A percentile compares a stretch with the other conserved stretches of the same genome.
phyloP scores from a whole-genome alignment of 2,797 vertebrate genomes.

The Adrianichthys oophorus region DNA sequence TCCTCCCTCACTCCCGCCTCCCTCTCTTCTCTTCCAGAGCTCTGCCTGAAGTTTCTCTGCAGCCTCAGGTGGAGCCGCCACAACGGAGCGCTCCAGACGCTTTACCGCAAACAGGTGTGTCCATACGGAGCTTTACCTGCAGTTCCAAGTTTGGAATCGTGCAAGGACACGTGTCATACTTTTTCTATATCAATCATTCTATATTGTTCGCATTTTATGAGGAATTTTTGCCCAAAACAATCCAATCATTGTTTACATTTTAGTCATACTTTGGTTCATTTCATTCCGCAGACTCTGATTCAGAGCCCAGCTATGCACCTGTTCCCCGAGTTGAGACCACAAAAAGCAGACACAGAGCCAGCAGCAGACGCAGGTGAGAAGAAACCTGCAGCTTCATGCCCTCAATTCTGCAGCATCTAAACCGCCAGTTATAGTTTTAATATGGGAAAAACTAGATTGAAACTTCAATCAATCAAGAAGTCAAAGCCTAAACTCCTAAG shows the following conservation, averaged over 20 bases:
- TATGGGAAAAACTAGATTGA: too few species aligned
- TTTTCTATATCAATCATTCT: too few species aligned
- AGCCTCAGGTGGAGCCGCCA: constrained; percentile 52
- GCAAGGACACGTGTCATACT: not conserved
- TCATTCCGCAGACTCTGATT: constrained; percentile 61
- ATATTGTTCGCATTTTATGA: not conserved
- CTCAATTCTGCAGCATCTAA: not conserved
- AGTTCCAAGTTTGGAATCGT: constrained; percentile 32
- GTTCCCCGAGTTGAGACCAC: constrained; percentile 52
- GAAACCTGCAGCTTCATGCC: not conserved
- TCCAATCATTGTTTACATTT: not conserved
- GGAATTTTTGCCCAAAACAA: not conserved
- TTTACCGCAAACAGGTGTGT: constrained; percentile 53
- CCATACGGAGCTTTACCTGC: not conserved
- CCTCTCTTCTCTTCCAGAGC: constrained; percentile 77
- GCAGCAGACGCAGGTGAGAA: constrained; percentile 59
- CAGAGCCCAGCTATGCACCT: constrained; percentile 71
- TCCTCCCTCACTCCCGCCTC: constrained; percentile 71
- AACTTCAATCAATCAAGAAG: not conserved
- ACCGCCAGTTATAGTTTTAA: not conserved
- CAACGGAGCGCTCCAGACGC: constrained; percentile 45
- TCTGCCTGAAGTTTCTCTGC: constrained; percentile 50
- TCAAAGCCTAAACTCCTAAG: not conserved
- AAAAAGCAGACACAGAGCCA: constrained; percentile 22
- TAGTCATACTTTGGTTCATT: not conserved